Percentiles rank a stretch among this genome's conserved stretches.
These are phyloP conservation scores for Muscicapa striata DNA, from an alignment of 2,797 vertebrate genomes.

Conservation along the genomic window DNA sequence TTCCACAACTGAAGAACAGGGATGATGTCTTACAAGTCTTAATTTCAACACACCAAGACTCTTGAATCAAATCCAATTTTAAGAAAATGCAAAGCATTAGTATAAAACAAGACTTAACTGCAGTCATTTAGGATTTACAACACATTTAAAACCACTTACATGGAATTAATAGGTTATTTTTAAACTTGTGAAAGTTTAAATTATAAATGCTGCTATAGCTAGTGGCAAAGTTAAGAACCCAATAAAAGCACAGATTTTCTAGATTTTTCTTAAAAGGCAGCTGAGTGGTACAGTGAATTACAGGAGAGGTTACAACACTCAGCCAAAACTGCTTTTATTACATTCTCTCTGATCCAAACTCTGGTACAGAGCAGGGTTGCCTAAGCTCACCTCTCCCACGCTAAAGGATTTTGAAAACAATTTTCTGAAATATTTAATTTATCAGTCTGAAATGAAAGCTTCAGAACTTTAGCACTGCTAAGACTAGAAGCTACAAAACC, in stretches of 20 bases:
- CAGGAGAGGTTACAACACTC: conserved; percentile 39
- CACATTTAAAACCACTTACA: conserved; percentile 21
- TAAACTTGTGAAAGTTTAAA: conserved; percentile 48
- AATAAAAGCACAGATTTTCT: conserved; percentile 18
- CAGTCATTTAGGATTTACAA: conserved; percentile 38
- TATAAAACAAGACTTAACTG: conserved; percentile 34
- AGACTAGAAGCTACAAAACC: not conserved
- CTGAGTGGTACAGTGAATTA: not conserved
- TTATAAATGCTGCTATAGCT: conserved; percentile 12
- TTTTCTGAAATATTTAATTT: not conserved
- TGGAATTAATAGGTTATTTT: conserved; percentile 44
- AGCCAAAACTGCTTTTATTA: conserved; percentile 29
- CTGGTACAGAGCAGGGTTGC: conserved; percentile 9
- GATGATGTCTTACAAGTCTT: not conserved
- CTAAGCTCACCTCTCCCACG: conserved; percentile 43
- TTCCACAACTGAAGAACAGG: not conserved
- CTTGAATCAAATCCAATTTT: not conserved
- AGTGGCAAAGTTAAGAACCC: conserved; percentile 27
- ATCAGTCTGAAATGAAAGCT: not conserved
- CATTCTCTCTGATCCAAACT: not conserved
- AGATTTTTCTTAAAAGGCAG: conserved; percentile 43
- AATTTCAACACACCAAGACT: not conserved
- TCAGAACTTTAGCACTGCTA: not conserved
- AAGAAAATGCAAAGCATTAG: not conserved
- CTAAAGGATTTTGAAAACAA: conserved; percentile 11